Conservation (phyloP, 2,113 vertebrate species). For the Kryptolebias marmoratus region DNA sequence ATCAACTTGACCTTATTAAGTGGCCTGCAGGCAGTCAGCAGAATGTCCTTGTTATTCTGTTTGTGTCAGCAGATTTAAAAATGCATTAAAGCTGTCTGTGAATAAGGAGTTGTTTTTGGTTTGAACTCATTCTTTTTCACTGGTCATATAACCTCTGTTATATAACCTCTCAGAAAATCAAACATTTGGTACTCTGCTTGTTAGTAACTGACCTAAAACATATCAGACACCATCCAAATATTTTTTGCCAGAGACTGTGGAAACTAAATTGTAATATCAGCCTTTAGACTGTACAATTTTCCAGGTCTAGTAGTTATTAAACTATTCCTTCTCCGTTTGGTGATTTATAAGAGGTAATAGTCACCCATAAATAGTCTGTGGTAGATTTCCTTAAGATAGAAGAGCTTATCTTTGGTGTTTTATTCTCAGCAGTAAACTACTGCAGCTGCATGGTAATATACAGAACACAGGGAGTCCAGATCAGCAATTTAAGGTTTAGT, state of each 20-base stretch:
- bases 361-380: slow-evolving; percentile 38
- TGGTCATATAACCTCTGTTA: slow-evolving; percentile 10
- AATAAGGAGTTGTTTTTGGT: slow-evolving; percentile 18
- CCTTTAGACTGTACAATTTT: slow-evolving; percentile 17
- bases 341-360: slow-evolving; percentile 30
- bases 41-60: slow-evolving; percentile 55
- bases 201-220: background rate
- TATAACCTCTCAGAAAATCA: background rate
- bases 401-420: slow-evolving; percentile 45
- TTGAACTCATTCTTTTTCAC: slow-evolving; percentile 11
- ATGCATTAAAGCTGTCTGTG: slow-evolving; percentile 16
- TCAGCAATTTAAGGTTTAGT: slow-evolving; percentile 12
- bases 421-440: slow-evolving; percentile 56
- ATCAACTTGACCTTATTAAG: slow-evolving; percentile 46
- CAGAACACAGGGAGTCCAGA: slow-evolving; percentile 12
- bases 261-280: slow-evolving; percentile 36
- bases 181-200: background rate
- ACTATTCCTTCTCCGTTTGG: slow-evolving; percentile 15
- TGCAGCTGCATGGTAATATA: slow-evolving; percentile 31
- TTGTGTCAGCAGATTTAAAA: slow-evolving; percentile 52
- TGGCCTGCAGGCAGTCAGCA: slow-evolving; percentile 26
- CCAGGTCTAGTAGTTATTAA: slow-evolving; percentile 21
- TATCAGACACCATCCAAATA: slow-evolving; percentile 1
- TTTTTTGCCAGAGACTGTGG: slow-evolving; percentile 22
- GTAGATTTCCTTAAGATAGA: slow-evolving; percentile 53